A percentile compares a stretch with the other conserved stretches of the same genome.
phyloP scores from a whole-genome alignment of 2,888 invertebrate genomes.

The Biston betularia region DNA sequence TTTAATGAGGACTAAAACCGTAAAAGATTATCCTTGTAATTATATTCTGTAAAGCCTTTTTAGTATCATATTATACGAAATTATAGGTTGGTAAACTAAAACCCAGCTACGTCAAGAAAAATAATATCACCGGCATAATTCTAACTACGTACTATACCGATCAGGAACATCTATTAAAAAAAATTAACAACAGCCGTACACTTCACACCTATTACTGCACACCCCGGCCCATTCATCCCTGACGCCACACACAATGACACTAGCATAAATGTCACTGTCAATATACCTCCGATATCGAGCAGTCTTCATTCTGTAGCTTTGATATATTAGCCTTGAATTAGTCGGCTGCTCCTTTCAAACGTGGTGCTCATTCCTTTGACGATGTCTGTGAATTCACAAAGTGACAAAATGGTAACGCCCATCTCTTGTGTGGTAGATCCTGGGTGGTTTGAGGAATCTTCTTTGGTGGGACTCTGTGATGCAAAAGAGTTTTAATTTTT shows the following conservation, averaged over 20 bases:
- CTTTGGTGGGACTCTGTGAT: constrained; percentile 29
- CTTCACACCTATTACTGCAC: constrained; percentile 84
- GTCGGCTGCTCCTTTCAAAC: constrained; percentile 73
- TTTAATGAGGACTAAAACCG: no score
- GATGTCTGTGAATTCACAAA: constrained; percentile 68
- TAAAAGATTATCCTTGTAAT: no score
- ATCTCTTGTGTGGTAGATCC: constrained; percentile 74
- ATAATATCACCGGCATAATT: background rate
- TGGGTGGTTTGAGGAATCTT: constrained; percentile 69
- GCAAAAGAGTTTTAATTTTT: constrained; percentile 1
- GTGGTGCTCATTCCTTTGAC: constrained; percentile 66
- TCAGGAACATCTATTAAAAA: constrained; percentile 69
- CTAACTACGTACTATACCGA: background rate
- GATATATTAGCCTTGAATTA: constrained; percentile 84
- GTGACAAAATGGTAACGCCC: constrained; percentile 83
- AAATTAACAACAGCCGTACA: constrained; percentile 72
- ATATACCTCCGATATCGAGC: constrained; percentile 73
- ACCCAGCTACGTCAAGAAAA: background rate
- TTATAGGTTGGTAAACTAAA: no score
- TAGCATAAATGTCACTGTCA: constrained; percentile 83
- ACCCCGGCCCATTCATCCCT: constrained; percentile 76
- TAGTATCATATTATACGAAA: no score
- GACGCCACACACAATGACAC: constrained; percentile 81
- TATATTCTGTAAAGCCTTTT: no score
- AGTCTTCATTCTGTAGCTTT: constrained; percentile 69